These are phyloP conservation scores for Poeciliopsis gracilis DNA, from an alignment of 2,797 vertebrate species.

Conservation along the genomic window DNA sequence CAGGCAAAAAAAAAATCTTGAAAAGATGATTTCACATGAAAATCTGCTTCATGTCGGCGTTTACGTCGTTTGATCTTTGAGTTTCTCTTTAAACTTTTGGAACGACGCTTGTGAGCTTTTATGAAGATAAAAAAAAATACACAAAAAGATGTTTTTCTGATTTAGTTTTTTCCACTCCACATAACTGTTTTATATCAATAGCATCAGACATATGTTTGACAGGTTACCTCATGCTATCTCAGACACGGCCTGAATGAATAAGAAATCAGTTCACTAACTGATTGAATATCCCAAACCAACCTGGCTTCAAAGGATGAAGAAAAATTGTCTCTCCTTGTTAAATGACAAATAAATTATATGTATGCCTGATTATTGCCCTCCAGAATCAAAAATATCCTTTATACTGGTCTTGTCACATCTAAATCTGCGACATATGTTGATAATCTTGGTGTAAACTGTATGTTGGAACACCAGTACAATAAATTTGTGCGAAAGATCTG, in stretches of 20 bases:
- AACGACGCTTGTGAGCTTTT: background rate
- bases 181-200: background rate
- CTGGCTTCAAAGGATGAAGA: background rate
- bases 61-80: background rate
- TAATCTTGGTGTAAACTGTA: background rate
- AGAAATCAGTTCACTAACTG: background rate
- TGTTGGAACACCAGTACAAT: background rate
- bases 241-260: background rate
- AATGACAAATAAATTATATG: background rate
- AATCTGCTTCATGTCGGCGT: background rate
- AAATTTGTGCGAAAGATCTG: background rate
- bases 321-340: background rate
- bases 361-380: background rate
- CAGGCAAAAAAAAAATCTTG: background rate
- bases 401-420: background rate
- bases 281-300: background rate
- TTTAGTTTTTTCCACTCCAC: background rate
- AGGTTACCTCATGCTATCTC: background rate
- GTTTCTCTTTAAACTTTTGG: background rate
- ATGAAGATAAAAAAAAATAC: background rate
- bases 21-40: background rate
- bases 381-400: background rate
- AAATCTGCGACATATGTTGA: background rate
- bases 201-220: background rate
- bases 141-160: background rate